Conservation (phyloP, 2,888 invertebrate genomes). For the Drosophila quinaria region DNA sequence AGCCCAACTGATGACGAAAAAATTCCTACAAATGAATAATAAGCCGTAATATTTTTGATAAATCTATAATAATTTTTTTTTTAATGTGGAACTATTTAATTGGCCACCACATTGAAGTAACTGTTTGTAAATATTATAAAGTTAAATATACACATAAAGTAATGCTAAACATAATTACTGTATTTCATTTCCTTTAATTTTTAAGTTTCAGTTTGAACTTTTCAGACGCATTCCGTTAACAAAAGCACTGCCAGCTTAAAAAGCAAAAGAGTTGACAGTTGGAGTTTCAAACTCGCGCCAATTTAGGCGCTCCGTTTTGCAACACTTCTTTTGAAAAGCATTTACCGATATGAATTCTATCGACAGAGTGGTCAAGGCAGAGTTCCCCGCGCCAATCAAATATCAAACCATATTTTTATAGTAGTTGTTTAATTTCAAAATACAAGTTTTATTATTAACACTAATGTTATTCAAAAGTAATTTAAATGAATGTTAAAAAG, state of each 20-base stretch:
- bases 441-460: too few species aligned
- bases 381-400: too few species aligned
- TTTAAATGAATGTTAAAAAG: too few species aligned
- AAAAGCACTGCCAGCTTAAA: too few species aligned
- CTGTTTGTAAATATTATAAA: not conserved
- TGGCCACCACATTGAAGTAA: not conserved
- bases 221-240: too few species aligned
- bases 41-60: not conserved
- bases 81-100: not conserved
- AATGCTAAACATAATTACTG: not conserved
- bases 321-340: not conserved
- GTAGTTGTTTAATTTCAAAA: too few species aligned
- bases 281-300: slow-evolving; percentile 3
- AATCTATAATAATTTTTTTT: not conserved
- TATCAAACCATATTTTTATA: too few species aligned
- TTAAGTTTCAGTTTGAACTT: too few species aligned
- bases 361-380: too few species aligned
- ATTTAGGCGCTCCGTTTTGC: not conserved
- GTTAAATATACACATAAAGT: not conserved
- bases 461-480: too few species aligned
- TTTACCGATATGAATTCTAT: too few species aligned
- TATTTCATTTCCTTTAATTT: not conserved
- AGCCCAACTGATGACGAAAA: not conserved
- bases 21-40: not conserved
- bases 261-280: slow-evolving; percentile 25